Evolutionary conservation across 2,888 invertebrate genomes (phyloP).

Genomic region (Piscicola geometra): DNA sequence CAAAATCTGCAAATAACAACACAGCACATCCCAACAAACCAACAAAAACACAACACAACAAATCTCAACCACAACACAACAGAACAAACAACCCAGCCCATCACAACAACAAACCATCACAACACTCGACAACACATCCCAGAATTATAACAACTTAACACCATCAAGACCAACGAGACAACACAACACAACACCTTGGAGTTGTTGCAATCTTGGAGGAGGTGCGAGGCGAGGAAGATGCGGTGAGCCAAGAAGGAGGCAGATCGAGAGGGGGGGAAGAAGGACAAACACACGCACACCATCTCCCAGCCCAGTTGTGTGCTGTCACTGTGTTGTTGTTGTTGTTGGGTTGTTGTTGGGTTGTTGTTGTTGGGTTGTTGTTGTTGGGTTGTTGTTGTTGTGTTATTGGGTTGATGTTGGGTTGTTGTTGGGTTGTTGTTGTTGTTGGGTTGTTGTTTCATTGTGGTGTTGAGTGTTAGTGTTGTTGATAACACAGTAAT

Average conservation of each 20-base stretch:
- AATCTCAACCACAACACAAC: not conserved
- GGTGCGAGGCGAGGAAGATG: not conserved
- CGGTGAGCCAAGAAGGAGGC: constrained; percentile 9
- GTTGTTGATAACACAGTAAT: not conserved
- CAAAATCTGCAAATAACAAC: not conserved
- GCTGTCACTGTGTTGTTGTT: constrained; percentile 26
- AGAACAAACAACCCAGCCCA: no score
- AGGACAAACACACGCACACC: constrained; percentile 35
- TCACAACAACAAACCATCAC: no score
- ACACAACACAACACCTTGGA: no score
- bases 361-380: constrained; percentile 35
- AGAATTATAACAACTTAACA: no score
- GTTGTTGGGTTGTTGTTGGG: not conserved
- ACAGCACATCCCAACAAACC: constrained; percentile 7
- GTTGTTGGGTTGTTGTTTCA: no score
- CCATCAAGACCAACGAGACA: no score
- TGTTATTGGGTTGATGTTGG: no score
- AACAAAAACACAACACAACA: constrained; percentile 14
- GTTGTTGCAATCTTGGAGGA: no score
- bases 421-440: no score
- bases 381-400: no score
- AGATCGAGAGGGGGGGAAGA: constrained; percentile 33
- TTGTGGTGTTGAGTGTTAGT: not conserved
- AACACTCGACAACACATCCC: no score
- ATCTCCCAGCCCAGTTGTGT: constrained; percentile 34